A percentile compares a stretch with the other conserved stretches of the same genome.
Evolutionary conservation across 2,797 vertebrate species (phyloP).

Genomic region (Gephyroberyx darwinii): DNA sequence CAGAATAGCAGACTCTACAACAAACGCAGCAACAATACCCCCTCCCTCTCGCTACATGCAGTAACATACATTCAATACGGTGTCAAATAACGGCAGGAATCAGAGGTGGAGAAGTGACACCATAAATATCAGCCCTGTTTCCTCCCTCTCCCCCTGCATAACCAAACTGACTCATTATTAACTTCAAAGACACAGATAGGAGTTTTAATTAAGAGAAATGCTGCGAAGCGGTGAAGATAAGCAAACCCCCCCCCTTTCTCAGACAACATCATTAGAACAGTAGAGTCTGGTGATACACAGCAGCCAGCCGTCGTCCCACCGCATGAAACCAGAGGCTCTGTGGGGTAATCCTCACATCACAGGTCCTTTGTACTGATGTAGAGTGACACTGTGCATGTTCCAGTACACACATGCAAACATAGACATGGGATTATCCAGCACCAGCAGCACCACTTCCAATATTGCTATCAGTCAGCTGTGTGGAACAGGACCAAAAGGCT

Average conservation of each 20-base stretch:
- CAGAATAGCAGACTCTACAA: conserved; percentile 35
- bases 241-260: conserved; percentile 63
- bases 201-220: conserved; percentile 96
- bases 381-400: conserved; percentile 68
- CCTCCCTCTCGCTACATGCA: conserved; percentile 31
- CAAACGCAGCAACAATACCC: conserved; percentile 43
- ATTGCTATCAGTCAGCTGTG: conserved; percentile 39
- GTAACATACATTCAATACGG: conserved; percentile 42
- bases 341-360: conserved; percentile 71
- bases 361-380: conserved; percentile 68
- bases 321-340: conserved; percentile 56
- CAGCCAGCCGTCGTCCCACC: conserved; percentile 56
- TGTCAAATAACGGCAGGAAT: conserved; percentile 62
- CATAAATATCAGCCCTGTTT: conserved; percentile 76
- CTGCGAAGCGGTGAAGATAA: conserved; percentile 83
- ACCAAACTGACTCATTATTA: conserved; percentile 92
- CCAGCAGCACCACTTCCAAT: conserved; percentile 21
- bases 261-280: conserved; percentile 79
- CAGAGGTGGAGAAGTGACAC: conserved; percentile 70
- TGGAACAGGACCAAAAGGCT: conserved; percentile 20
- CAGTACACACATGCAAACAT: conserved; percentile 59
- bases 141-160: conserved; percentile 71
- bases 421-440: conserved; percentile 66
- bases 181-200: conserved; percentile 97
- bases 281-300: conserved; percentile 52